phyloP scores from a whole-genome alignment of 2,113 vertebrate genomes.

The Ophiodon elongatus region DNA sequence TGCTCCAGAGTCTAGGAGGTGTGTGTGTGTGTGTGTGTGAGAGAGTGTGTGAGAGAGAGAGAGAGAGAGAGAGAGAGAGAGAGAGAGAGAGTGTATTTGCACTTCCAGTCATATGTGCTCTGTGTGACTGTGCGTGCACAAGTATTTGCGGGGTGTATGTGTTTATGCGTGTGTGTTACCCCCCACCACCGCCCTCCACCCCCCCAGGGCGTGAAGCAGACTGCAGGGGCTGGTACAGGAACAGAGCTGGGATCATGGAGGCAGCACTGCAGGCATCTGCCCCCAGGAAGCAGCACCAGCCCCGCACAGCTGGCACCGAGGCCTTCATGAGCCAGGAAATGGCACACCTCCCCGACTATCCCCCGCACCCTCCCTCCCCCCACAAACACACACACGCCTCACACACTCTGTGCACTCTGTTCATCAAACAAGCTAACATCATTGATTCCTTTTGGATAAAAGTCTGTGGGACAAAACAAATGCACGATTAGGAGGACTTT shows the following conservation, averaged over 20 bases:
- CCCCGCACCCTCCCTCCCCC: slow-evolving; percentile 1
- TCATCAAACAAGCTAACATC: slow-evolving; percentile 60
- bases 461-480: slow-evolving; percentile 11
- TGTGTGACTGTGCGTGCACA: slow-evolving; percentile 56
- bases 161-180: slow-evolving; percentile 41
- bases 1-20: slow-evolving; percentile 72
- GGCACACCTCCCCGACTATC: slow-evolving; percentile 62
- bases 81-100: slow-evolving; percentile 42
- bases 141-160: slow-evolving; percentile 30
- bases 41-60: background rate
- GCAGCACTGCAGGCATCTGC: slow-evolving; percentile 82
- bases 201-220: slow-evolving; percentile 70
- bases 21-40: slow-evolving; percentile 42
- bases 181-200: background rate
- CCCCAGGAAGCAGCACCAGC: slow-evolving; percentile 81
- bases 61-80: background rate
- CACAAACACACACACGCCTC: slow-evolving; percentile 12
- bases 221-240: slow-evolving; percentile 76
- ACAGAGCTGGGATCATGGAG: slow-evolving; percentile 82
- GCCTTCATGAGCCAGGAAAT: slow-evolving; percentile 78
- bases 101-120: slow-evolving; percentile 39
- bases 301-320: slow-evolving; percentile 80
- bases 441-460: slow-evolving; percentile 25
- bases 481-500: slow-evolving; percentile 6
- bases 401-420: slow-evolving; percentile 34